Percentiles rank a stretch among this genome's conserved stretches.
phyloP scores from a whole-genome alignment of 2,888 invertebrate genomes.

The Dicyrtomina minuta region DNA sequence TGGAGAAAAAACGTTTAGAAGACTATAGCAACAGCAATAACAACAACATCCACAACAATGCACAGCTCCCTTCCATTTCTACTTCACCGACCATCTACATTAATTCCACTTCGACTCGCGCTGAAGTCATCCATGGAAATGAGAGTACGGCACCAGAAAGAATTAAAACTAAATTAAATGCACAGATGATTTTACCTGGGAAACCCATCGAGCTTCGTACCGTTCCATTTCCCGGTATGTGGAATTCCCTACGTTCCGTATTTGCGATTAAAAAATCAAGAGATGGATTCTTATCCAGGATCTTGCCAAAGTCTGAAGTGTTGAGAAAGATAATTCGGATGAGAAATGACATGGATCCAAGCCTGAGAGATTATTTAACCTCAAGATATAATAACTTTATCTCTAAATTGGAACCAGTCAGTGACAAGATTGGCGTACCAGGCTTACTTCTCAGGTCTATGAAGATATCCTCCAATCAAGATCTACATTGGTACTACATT shows the following conservation, averaged over 20 bases:
- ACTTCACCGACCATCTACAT: background rate
- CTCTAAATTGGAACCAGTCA: constrained; percentile 47
- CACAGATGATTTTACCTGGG: no score
- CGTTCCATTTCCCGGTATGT: constrained; percentile 6
- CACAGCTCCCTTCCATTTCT: background rate
- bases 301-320: constrained; percentile 31
- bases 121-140: background rate
- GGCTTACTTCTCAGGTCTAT: constrained; percentile 49
- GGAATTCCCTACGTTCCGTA: constrained; percentile 3
- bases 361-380: constrained; percentile 43
- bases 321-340: constrained; percentile 33
- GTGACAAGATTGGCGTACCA: constrained; percentile 48
- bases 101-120: background rate
- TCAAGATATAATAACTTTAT: constrained; percentile 50
- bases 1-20: constrained; percentile 22
- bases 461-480: constrained; percentile 48
- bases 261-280: constrained; percentile 23
- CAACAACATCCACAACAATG: background rate
- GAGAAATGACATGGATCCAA: constrained; percentile 47
- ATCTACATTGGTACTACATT: constrained; percentile 49
- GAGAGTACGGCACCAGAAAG: no score
- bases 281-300: constrained; percentile 26
- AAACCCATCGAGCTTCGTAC: no score
- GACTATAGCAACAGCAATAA: background rate
- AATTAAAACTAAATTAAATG: no score